Evolutionary conservation across 1,140 invertebrate species (phyloP).

Genomic region (Ceratitis capitata): DNA sequence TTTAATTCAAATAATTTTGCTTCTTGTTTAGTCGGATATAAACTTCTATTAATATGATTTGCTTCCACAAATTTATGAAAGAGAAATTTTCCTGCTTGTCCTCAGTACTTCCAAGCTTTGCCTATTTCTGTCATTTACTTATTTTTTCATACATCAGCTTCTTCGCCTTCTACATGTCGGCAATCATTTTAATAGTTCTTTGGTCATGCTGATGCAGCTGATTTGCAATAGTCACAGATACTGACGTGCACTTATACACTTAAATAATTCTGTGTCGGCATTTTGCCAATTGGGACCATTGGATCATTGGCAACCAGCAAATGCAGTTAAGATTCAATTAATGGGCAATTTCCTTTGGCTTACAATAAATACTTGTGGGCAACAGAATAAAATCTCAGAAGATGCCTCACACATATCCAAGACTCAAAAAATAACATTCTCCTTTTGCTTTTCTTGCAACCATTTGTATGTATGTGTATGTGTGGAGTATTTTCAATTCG

Average conservation of each 20-base stretch:
- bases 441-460: not conserved
- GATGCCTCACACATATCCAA: not conserved
- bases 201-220: conserved; percentile 19
- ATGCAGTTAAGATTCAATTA: conserved; percentile 29
- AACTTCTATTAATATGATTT: too few relatives aligned
- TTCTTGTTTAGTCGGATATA: too few relatives aligned
- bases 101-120: not conserved
- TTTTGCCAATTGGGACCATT: not conserved
- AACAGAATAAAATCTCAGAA: not conserved
- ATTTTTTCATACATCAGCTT: not conserved
- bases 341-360: conserved; percentile 22
- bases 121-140: not conserved
- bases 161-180: too few relatives aligned
- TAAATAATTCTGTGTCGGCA: not conserved
- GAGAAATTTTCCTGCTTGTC: not conserved
- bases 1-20: too few relatives aligned
- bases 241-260: not conserved
- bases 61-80: too few relatives aligned
- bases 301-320: conserved; percentile 4
- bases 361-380: not conserved
- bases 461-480: not conserved
- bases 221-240: not conserved
- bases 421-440: not conserved
- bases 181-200: not conserved
- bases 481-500: not conserved